phyloP scores from a whole-genome alignment of 2,888 invertebrate species.

The Microctonus brassicae region DNA sequence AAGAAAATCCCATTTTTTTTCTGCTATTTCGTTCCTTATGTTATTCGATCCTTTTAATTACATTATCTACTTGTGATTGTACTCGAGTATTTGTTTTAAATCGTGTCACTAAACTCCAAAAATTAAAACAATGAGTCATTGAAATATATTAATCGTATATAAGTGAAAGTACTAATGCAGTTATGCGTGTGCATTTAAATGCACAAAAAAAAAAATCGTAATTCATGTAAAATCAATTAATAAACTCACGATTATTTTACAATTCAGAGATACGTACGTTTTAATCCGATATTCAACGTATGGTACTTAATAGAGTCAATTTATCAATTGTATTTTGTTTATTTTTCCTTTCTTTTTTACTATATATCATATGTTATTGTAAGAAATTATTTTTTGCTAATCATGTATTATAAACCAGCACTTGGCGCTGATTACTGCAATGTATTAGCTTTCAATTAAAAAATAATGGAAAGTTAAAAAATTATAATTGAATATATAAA shows the following conservation, averaged over 20 bases:
- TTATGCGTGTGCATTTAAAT: background rate
- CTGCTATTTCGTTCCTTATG: background rate
- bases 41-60: background rate
- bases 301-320: background rate
- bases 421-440: background rate
- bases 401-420: background rate
- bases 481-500: too few relatives aligned
- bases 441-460: slow-evolving; percentile 3
- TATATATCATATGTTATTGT: background rate
- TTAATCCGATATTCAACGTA: background rate
- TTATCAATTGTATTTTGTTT: background rate
- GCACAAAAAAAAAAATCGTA: background rate
- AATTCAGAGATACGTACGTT: background rate
- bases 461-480: background rate
- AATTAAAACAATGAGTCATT: too few relatives aligned
- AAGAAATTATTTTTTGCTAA: slow-evolving; percentile 11
- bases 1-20: background rate
- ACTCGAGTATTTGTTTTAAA: too few relatives aligned
- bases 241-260: background rate
- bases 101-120: too few relatives aligned
- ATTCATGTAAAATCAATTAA: background rate
- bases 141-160: too few relatives aligned
- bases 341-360: background rate
- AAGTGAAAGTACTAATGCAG: background rate
- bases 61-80: background rate